These are phyloP conservation scores for Corynorhinus townsendii DNA, from an alignment of 2,113 vertebrate species.

Conservation along the genomic window DNA sequence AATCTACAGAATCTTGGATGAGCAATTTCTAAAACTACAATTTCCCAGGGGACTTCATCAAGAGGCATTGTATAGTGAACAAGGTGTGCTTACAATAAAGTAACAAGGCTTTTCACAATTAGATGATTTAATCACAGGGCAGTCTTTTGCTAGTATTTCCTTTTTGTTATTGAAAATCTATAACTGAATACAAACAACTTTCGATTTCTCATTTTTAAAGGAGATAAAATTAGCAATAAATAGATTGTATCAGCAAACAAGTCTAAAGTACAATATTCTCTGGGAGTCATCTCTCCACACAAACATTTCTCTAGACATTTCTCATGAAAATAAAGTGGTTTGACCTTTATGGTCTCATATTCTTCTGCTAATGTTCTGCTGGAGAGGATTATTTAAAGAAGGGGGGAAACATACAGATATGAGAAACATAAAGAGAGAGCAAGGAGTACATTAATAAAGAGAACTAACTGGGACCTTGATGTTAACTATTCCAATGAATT, in stretches of 20 bases:
- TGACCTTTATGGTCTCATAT: not conserved
- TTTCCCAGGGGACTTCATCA: conserved; percentile 26
- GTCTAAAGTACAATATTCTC: not conserved
- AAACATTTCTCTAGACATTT: conserved; percentile 7
- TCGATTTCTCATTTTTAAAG: conserved; percentile 23
- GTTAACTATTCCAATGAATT: not conserved
- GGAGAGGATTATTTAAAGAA: not conserved
- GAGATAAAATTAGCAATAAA: not conserved
- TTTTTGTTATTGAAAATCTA: conserved; percentile 8
- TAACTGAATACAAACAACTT: not conserved
- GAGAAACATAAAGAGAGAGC: not conserved
- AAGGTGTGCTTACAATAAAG: not conserved
- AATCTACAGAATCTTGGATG: not conserved
- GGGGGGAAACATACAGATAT: not conserved
- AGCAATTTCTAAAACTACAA: conserved; percentile 11
- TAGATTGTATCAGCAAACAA: not conserved
- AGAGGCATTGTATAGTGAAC: conserved; percentile 24
- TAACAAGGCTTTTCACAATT: not conserved
- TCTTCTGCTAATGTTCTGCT: not conserved
- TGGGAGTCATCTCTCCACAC: not conserved
- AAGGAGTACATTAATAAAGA: not conserved
- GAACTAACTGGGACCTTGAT: not conserved
- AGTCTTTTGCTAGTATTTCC: not conserved
- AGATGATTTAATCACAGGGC: not conserved
- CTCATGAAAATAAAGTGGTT: not conserved